These are phyloP conservation scores for Rhadina sibilatrix DNA, from an alignment of 2,113 vertebrate species.

Conservation along the genomic window DNA sequence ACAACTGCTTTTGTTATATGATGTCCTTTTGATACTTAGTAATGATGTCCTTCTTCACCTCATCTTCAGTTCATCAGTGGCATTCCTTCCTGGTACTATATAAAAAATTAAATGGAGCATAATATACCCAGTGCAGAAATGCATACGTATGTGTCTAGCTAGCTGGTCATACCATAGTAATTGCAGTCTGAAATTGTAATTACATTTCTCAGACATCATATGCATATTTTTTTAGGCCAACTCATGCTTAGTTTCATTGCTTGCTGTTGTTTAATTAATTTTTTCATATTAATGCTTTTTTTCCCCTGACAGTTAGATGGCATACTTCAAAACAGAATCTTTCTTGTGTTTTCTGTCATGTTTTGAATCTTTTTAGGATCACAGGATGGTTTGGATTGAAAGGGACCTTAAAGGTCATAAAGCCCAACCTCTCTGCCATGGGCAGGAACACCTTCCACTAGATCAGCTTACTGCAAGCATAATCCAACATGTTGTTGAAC, in stretches of 20 bases:
- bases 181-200: not conserved
- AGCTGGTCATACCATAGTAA: not conserved
- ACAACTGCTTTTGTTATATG: not conserved
- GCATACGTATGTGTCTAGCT: not conserved
- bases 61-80: not conserved
- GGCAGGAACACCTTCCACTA: not conserved
- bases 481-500: not conserved
- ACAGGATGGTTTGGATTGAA: not conserved
- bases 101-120: not conserved
- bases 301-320: not conserved
- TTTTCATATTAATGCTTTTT: not conserved
- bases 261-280: not conserved
- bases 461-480: not conserved
- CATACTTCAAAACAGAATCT: not conserved
- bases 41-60: not conserved
- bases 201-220: not conserved
- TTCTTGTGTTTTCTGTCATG: not conserved
- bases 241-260: fast-evolving
- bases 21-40: not conserved
- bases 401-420: not conserved
- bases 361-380: not conserved
- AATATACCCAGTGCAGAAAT: not conserved
- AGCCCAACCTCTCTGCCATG: fast-evolving
- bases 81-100: not conserved
- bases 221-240: not conserved